Percentiles rank a stretch among this genome's conserved stretches.
These are phyloP conservation scores for Zele albiditarsus DNA, from an alignment of 2,888 invertebrate genomes.

Conservation along the genomic window DNA sequence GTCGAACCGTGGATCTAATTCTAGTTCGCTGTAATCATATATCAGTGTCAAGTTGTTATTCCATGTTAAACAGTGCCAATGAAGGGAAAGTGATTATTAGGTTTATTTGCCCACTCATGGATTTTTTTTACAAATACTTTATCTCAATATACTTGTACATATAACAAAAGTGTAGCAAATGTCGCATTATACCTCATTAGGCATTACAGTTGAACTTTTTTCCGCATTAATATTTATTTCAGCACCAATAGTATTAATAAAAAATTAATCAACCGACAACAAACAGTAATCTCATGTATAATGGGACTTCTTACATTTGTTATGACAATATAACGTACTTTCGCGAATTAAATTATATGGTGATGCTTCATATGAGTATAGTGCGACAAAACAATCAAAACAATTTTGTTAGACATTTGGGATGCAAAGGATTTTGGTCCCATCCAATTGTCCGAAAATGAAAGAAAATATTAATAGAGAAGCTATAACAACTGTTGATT, in stretches of 20 bases:
- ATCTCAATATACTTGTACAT: background rate
- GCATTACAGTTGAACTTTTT: background rate
- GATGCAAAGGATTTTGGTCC: slow-evolving; percentile 17
- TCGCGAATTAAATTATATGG: background rate
- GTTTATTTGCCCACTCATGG: background rate
- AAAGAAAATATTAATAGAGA: slow-evolving; percentile 40
- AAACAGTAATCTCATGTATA: background rate
- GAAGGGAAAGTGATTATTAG: background rate
- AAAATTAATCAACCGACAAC: background rate
- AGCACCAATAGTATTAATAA: background rate
- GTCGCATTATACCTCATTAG: background rate
- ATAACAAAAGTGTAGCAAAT: background rate
- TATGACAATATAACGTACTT: background rate
- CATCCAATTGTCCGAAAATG: slow-evolving; percentile 17
- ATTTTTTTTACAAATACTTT: background rate
- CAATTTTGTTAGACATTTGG: slow-evolving; percentile 27
- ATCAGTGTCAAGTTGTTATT: slow-evolving; percentile 58
- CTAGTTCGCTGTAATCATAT: slow-evolving; percentile 56
- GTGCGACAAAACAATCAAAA: slow-evolving; percentile 26
- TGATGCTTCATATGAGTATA: slow-evolving; percentile 2
- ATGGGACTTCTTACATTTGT: background rate
- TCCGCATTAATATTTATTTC: background rate
- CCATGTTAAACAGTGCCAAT: background rate
- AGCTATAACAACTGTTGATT: slow-evolving; percentile 50
- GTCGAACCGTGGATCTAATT: slow-evolving; percentile 62